Conservation (phyloP, 2,888 invertebrate species). For the Chrysolina oricalcia region DNA sequence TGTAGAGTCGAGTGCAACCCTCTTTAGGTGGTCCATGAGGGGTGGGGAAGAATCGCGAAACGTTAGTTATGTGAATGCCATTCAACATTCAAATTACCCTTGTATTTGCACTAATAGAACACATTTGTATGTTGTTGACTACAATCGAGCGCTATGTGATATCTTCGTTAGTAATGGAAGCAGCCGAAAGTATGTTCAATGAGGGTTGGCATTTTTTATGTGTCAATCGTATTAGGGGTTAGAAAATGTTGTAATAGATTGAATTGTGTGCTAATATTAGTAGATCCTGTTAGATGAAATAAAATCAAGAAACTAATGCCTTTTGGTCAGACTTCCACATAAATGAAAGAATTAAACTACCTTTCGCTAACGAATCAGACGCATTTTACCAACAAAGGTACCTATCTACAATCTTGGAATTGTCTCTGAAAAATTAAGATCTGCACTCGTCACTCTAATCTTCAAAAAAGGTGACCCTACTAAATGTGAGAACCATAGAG, state of each 20-base stretch:
- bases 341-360: too few species aligned
- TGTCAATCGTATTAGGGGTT: conserved; percentile 9
- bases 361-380: too few species aligned
- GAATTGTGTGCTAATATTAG: not conserved
- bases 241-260: not conserved
- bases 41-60: conserved; percentile 26
- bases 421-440: too few species aligned
- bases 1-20: conserved; percentile 17
- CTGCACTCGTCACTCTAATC: too few species aligned
- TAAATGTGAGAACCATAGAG: too few species aligned
- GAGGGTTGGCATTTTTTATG: conserved; percentile 2
- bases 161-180: conserved; percentile 45
- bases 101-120: conserved; percentile 53
- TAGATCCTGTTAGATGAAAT: not conserved
- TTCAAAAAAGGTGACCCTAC: too few species aligned
- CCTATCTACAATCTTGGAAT: too few species aligned
- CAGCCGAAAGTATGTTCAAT: conserved; percentile 38
- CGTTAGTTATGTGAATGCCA: conserved; percentile 50
- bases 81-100: conserved; percentile 56
- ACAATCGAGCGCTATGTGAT: conserved; percentile 45
- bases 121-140: conserved; percentile 43
- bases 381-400: too few species aligned
- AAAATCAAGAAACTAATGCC: not conserved
- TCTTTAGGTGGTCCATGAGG: conserved; percentile 44
- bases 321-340: too few species aligned